Evolutionary conservation across 37 sponge, comb jelly and placozoan genomes (phyloP).

Genomic region (Cliona cf. orientalis): DNA sequence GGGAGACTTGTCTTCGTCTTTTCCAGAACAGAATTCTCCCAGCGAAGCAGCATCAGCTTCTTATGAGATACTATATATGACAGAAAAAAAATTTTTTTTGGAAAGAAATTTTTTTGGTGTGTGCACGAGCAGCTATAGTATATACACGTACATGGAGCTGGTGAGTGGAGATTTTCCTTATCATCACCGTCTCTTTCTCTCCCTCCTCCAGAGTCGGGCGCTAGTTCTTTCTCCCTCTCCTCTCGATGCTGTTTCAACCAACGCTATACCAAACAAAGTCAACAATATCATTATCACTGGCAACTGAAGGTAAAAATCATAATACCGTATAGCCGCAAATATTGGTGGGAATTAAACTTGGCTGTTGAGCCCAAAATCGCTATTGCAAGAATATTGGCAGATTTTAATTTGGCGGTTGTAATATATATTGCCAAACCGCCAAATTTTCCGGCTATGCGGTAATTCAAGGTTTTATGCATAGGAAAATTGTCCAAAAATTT

Average conservation of each 20-base stretch:
- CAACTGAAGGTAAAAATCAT: too few relatives aligned
- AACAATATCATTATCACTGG: too few relatives aligned
- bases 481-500: too few relatives aligned
- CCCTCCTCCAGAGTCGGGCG: background rate
- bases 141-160: background rate
- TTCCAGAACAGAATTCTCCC: slow-evolving; percentile 3
- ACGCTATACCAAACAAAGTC: background rate
- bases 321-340: too few relatives aligned
- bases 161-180: background rate
- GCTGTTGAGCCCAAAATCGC: too few relatives aligned
- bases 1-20: background rate
- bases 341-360: too few relatives aligned
- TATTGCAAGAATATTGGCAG: too few relatives aligned
- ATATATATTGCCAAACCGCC: too few relatives aligned
- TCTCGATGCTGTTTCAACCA: slow-evolving; percentile 30
- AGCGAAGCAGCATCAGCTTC: slow-evolving; percentile 39
- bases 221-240: background rate
- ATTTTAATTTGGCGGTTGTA: too few relatives aligned
- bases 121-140: background rate
- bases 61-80: slow-evolving; percentile 26
- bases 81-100: background rate
- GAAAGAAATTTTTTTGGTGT: background rate
- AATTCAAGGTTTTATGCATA: too few relatives aligned
- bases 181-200: slow-evolving; percentile 13
- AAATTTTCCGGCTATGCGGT: too few relatives aligned